These are phyloP conservation scores for Bombycilla garrulus DNA, from an alignment of 2,113 vertebrate species.

Conservation along the genomic window DNA sequence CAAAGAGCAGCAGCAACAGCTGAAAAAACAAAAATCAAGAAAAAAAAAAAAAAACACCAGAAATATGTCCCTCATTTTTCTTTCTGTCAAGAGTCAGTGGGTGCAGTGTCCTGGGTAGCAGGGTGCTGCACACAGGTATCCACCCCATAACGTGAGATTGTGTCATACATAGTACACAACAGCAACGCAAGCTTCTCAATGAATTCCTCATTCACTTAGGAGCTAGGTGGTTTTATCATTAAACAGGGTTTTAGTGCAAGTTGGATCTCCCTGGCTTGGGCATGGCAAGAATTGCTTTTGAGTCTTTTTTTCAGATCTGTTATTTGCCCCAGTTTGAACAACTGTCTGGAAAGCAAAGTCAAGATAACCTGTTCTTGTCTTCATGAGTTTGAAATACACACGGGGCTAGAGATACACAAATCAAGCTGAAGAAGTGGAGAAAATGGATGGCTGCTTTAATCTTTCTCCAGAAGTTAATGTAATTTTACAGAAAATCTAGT, in stretches of 20 bases:
- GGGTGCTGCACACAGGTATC: neutral
- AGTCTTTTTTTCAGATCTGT: neutral
- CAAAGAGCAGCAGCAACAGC: neutral
- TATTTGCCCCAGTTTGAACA: neutral
- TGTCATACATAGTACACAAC: fast-evolving
- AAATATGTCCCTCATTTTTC: neutral
- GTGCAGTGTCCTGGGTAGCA: neutral
- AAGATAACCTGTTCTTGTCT: neutral
- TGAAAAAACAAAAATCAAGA: neutral
- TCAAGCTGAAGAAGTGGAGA: neutral
- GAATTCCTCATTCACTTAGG: neutral
- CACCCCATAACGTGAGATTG: neutral
- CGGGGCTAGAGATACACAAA: neutral
- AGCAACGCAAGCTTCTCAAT: neutral
- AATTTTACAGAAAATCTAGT: neutral
- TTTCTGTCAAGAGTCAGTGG: neutral
- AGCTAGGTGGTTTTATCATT: fast-evolving
- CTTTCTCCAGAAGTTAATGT: neutral
- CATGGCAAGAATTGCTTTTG: neutral
- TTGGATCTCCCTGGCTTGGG: neutral
- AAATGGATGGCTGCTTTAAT: neutral
- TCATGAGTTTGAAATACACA: neutral
- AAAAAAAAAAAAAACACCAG: neutral
- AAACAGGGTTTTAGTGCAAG: neutral
- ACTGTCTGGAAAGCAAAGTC: neutral